Evolutionary conservation across 1,140 invertebrate species (phyloP), one percentile per base, ranked within the genome.

Genomic region (Brachionus koreanus): DNA sequence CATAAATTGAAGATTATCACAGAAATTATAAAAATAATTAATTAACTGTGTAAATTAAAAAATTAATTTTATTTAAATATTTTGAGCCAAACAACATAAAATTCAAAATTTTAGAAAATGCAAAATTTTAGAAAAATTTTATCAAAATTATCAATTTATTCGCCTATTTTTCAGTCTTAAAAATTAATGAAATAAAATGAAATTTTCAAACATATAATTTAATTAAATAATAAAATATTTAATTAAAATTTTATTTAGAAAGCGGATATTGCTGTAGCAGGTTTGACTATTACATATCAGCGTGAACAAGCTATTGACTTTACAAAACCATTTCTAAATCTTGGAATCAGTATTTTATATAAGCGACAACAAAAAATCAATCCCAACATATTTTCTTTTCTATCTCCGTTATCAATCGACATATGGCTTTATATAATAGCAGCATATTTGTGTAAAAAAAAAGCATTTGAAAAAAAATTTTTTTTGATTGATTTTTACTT

Each of bases 201-300:
- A n/a, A n/a, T n/a, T n/a, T n/a, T n/a, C n/a, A n/a, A n/a, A n/a
- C n/a, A n/a, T n/a, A n/a, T n/a, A 39, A 39, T 5, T 39, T 39
- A 39, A 39, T 39, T 39, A 39, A 39, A 39, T 39, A 39, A 16
- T 16, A 5, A 52, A 52, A 52, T 35, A 25, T 33, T 65, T 13
- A 3, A 65, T 65, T 5, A 29, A 65, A 13, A 25, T 13, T 69
- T 42, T 33, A n/a, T 39, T 2, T 95, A 96, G 93, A 93, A 93
- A 88, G 94, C 94, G 0, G 95, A 97, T 86, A 90, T 97, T 83
- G 94, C 94, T 0, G 93, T 96, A 0, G 94, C 93, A 0, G 94
- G 94, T 0, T 94, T 97, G 93, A 97, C 94, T 0, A 96, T 96
- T 82, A 96, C 95, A 87, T 96, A 95, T 86, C 94, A 94, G 0